Evolutionary conservation across 2,113 vertebrate species (phyloP), one percentile per base, ranked within the genome.

Genomic region (Pelecanus crispus): DNA sequence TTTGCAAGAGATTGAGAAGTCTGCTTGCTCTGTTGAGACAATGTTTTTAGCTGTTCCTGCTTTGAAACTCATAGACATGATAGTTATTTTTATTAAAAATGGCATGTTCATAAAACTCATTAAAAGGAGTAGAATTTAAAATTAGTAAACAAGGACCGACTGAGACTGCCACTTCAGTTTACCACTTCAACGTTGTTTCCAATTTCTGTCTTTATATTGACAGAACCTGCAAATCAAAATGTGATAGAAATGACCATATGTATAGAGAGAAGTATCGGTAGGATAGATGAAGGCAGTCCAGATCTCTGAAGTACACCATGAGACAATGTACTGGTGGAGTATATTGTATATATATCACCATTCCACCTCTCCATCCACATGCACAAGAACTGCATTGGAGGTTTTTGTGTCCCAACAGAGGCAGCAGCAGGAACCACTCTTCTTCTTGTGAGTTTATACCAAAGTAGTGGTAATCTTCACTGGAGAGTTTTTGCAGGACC

Each of bases 81-180:
- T 92, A 79, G 84, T 79, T 96, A 83, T 84, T 96, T 93, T 90
- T 92, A 79, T 96, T 92, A 75, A 79, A 90, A 88, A 74, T 89
- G 29, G 55, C 59, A 32, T 49, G 45, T 91, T 95, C 65, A 52
- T 78, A 71, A 78, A 92, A 90, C 29, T 96, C 61, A 29, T 80
- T 93, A 79, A 87, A 95, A 71, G 72, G 31, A 93, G 10, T 59
- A 42, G 72, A 53, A 40, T 80, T 91, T 89, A 68, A 91, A 92
- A 84, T 87, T 38, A 72, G 67, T 70, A 78, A 95, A 90, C 67
- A 91, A 94, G 72, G 38, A 40, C 81, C 88, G 59, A 77, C 82
- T 81, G 86, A 82, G 61, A 36, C 78, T 61, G 56, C 72, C 95
- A 8, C 47, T 88, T 65, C 47, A 75, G 36, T 88, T 95, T 95